phyloP scores from a whole-genome alignment of 2,797 vertebrate genomes.

The Leptoclinus maculatus region DNA sequence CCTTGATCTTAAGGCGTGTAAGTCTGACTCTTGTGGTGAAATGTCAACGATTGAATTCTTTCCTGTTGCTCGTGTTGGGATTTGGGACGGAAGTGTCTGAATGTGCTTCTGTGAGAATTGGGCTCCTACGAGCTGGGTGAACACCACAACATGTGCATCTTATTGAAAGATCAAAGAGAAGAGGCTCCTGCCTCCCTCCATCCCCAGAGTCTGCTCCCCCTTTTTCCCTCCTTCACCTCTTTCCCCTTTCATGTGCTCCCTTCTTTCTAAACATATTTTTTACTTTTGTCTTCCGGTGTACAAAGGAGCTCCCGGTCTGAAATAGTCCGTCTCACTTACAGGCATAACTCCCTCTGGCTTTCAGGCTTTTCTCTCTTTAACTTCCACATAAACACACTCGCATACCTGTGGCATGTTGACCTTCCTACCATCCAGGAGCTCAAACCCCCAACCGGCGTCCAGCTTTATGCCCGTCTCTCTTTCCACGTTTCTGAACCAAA shows the following conservation, averaged over 20 bases:
- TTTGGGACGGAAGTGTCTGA: conserved; percentile 35
- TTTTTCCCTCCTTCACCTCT: conserved; percentile 20
- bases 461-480: conserved; percentile 24
- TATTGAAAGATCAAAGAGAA: conserved; percentile 79
- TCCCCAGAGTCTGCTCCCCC: conserved; percentile 36
- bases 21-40: not conserved
- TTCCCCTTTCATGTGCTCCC: conserved; percentile 43
- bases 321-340: conserved; percentile 33
- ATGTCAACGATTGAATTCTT: not conserved
- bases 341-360: conserved; percentile 31
- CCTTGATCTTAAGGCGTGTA: not conserved
- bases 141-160: conserved; percentile 74
- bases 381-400: conserved; percentile 32
- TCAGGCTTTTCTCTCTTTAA: conserved; percentile 46
- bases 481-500: conserved; percentile 26
- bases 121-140: conserved; percentile 38
- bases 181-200: conserved; percentile 47
- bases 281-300: conserved; percentile 32
- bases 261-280: conserved; percentile 12
- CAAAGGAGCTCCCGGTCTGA: conserved; percentile 22
- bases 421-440: conserved; percentile 50
- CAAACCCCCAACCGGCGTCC: conserved; percentile 30
- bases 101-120: conserved; percentile 36
- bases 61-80: conserved; percentile 6
- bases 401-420: conserved; percentile 66